A percentile compares a stretch with the other conserved stretches of the same genome.
Conservation (phyloP, 2,113 vertebrate species). For the Charadrius vociferus region DNA sequence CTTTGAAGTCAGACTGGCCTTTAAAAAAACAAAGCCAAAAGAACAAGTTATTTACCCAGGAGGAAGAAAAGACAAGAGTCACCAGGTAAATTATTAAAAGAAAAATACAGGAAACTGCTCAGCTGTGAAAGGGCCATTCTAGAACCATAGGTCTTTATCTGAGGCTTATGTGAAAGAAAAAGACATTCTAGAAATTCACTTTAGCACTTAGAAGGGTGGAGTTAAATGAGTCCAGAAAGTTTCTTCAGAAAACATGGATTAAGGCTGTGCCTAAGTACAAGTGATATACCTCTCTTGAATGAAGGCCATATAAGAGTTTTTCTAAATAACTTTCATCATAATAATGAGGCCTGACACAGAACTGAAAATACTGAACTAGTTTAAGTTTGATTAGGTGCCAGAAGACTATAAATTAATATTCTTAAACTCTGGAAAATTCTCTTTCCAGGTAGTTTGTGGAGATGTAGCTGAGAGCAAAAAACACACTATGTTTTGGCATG, state of each 20-base stretch:
- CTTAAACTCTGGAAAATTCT: background rate
- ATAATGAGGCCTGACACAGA: background rate
- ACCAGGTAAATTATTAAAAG: background rate
- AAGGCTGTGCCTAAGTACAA: background rate
- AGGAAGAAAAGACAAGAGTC: background rate
- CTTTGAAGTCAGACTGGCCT: slow-evolving; percentile 29
- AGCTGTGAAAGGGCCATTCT: background rate
- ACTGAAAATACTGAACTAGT: background rate
- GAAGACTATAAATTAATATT: background rate
- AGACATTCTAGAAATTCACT: background rate
- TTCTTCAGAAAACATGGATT: background rate
- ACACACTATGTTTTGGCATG: background rate
- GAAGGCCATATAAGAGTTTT: background rate
- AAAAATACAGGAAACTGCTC: background rate
- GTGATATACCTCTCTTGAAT: background rate
- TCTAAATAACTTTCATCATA: background rate
- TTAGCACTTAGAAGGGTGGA: background rate
- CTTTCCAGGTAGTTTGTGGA: background rate
- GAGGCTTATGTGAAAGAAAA: background rate
- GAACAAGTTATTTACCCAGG: background rate
- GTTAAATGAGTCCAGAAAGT: background rate
- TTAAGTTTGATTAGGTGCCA: background rate
- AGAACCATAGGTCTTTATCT: background rate
- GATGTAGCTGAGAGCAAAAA: background rate
- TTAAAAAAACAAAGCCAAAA: slow-evolving; percentile 3